Evolutionary conservation across 2,888 invertebrate genomes (phyloP).

Genomic region (Drepana falcataria): DNA sequence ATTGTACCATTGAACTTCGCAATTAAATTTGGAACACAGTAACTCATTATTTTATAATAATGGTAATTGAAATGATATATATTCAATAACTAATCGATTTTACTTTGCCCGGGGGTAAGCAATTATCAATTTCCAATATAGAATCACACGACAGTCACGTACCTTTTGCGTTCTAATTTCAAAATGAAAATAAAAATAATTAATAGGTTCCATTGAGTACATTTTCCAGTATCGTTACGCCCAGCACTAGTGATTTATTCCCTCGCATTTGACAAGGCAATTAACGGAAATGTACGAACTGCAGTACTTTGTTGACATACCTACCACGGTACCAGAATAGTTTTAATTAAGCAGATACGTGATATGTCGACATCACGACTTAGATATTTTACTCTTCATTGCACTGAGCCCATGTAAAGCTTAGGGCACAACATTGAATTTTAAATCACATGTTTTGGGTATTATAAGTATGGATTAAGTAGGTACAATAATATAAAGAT

Average conservation of each 20-base stretch:
- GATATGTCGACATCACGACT: constrained; percentile 23
- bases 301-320: constrained; percentile 1
- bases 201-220: not conserved
- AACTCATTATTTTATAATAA: not conserved
- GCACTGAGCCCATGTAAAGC: constrained; percentile 9
- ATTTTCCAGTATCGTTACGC: constrained; percentile 9
- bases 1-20: too few relatives aligned
- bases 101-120: not conserved
- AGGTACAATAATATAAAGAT: too few relatives aligned
- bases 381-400: constrained; percentile 21
- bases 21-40: not conserved
- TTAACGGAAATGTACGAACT: constrained; percentile 22
- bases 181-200: not conserved
- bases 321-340: constrained; percentile 4
- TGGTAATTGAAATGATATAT: not conserved
- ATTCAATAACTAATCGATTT: not conserved
- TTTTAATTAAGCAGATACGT: constrained; percentile 24
- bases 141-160: not conserved
- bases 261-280: constrained; percentile 31
- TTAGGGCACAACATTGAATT: not conserved
- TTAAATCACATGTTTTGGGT: not conserved
- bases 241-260: constrained; percentile 21
- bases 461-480: too few relatives aligned
- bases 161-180: not conserved
- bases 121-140: not conserved